These are phyloP conservation scores for Germaria angustata DNA, from an alignment of 2,888 invertebrate genomes.

Conservation along the genomic window DNA sequence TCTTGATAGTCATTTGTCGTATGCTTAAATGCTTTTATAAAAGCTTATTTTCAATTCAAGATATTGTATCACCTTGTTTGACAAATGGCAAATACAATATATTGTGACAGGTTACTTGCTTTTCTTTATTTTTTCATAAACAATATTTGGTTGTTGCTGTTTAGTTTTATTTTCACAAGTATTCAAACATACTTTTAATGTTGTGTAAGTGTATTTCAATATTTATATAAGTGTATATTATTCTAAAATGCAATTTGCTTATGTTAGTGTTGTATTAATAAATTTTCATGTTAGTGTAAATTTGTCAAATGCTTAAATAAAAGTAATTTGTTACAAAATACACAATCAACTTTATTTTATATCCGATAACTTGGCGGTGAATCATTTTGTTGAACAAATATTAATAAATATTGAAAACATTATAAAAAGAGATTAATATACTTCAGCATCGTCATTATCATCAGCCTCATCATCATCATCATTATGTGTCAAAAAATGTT, in stretches of 20 bases:
- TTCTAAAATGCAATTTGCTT: constrained; percentile 36
- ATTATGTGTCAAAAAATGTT: constrained; percentile 54
- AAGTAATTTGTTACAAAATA: constrained; percentile 69
- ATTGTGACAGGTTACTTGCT: constrained; percentile 79
- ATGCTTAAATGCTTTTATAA: constrained; percentile 33
- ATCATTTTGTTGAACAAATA: constrained; percentile 46
- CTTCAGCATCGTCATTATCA: constrained; percentile 1
- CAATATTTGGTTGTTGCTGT: constrained; percentile 17
- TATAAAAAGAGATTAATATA: constrained; percentile 11
- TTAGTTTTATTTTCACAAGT: constrained; percentile 23
- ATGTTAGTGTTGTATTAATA: constrained; percentile 65
- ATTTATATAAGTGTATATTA: constrained; percentile 14
- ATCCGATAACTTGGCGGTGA: constrained; percentile 46
- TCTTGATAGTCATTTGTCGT: background rate
- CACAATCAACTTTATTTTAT: constrained; percentile 11
- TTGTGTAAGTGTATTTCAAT: constrained; percentile 57
- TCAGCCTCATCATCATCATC: too few species aligned
- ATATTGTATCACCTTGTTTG: constrained; percentile 71
- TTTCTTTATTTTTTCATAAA: constrained; percentile 54
- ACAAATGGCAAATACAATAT: constrained; percentile 79
- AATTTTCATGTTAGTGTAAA: constrained; percentile 69
- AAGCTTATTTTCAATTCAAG: constrained; percentile 38
- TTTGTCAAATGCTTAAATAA: constrained; percentile 74
- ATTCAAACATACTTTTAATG: constrained; percentile 36
- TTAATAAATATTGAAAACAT: constrained; percentile 31